Conservation (phyloP, 2,113 vertebrate genomes). For the Lathamus discolor region DNA sequence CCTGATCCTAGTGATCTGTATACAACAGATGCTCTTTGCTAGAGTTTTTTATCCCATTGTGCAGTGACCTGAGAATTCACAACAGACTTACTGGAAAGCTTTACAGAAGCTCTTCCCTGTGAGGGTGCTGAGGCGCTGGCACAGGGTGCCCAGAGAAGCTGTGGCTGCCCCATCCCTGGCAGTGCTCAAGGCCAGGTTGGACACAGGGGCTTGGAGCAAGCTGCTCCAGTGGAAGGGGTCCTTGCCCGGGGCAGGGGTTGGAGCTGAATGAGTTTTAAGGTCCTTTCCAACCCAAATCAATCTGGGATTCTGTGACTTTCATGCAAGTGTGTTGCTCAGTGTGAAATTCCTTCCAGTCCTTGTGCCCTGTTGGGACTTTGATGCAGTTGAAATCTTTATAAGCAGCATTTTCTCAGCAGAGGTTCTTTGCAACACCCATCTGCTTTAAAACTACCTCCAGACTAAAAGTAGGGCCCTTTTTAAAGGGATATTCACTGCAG, state of each 20-base stretch:
- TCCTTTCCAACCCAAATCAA: background rate
- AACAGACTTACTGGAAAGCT: background rate
- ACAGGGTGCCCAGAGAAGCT: background rate
- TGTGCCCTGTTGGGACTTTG: background rate
- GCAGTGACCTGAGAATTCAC: background rate
- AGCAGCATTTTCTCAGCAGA: background rate
- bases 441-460: slow-evolving; percentile 5
- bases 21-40: background rate
- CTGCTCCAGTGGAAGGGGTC: background rate
- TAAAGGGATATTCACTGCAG: background rate
- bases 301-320: background rate
- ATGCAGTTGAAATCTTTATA: background rate
- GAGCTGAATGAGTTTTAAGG: background rate
- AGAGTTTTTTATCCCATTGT: background rate
- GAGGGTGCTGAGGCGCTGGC: background rate
- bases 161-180: background rate
- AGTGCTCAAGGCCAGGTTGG: too few relatives aligned
- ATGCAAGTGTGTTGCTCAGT: background rate
- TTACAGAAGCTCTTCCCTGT: background rate
- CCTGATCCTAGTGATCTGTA: background rate
- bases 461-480: background rate
- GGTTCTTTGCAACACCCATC: background rate
- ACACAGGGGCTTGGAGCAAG: too few relatives aligned
- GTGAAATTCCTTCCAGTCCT: background rate
- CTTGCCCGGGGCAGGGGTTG: background rate